Evolutionary conservation across 1,140 invertebrate species (phyloP), one percentile per base, ranked within the genome.

Genomic region (Danaus melanippus): DNA sequence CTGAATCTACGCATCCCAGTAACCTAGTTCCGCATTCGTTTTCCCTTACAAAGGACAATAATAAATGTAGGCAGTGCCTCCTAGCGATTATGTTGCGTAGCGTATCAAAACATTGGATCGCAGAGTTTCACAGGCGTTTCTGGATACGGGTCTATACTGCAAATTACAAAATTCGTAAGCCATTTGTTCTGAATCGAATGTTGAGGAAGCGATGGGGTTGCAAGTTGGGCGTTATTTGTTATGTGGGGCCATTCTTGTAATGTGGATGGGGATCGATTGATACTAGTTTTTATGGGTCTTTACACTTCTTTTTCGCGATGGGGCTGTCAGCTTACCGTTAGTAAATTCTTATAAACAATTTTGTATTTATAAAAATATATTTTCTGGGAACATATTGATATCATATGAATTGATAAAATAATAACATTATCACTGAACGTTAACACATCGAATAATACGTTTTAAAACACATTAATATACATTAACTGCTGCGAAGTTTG

Each of bases 41-140:
- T 70, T 67, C 66, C 64, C 67, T 71, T 64, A 79, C 76, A 79
- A 77, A 77, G 71, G 74, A 70, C 67, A 76, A 70, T 77, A 79
- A 79, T 70, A 79, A 71, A 76, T 73, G 67, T 71, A 71, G 62
- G 69, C 48, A 60, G 60, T 62, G 58, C 56, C 56, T 67, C 64
- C 52, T 50, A 58, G 54, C 64, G 67, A 71, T 71, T 71, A 70
- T 70, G 60, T 73, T 67, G 64, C 60, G 53, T 56, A 41, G 47
- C 60, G 66, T 66, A 71, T 68, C 69, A 52, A 52, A 56, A 59
- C 67, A 62, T 47, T 64, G 64, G 67, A 70, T 72, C 70, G 56
- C 54, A 41, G 67, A 67, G 44, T 67, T 66, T 32, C 12, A 50
- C 56, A 56, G 59, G 59, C 62, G 54, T 60, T 58, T 56, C 45